phyloP scores from a whole-genome alignment of 2,113 vertebrate genomes.

The Syngnathus floridae region DNA sequence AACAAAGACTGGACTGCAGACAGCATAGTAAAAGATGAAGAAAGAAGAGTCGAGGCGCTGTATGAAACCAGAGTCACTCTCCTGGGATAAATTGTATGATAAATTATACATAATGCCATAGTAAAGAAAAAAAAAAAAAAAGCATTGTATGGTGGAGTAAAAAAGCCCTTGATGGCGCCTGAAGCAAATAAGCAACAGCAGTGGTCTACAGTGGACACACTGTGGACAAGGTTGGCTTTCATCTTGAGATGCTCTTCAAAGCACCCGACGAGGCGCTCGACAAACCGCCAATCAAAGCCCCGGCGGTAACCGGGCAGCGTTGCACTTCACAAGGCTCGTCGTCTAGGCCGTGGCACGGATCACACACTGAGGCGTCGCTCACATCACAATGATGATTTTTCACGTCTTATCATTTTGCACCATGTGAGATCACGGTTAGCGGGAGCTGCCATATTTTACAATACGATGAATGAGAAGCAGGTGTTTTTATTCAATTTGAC shows the following conservation, averaged over 20 bases:
- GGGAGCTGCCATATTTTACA: constrained; percentile 31
- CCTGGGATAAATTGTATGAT: constrained; percentile 52
- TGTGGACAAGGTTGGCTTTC: constrained; percentile 66
- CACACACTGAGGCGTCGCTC: constrained; percentile 47
- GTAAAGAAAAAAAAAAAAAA: constrained; percentile 37
- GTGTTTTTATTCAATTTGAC: constrained; percentile 33
- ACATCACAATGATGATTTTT: constrained; percentile 55
- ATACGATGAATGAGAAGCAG: constrained; percentile 43
- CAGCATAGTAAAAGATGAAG: constrained; percentile 33
- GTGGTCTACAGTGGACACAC: constrained; percentile 53
- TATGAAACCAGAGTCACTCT: constrained; percentile 47
- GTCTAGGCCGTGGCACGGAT: constrained; percentile 50
- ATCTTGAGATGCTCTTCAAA: constrained; percentile 65
- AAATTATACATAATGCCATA: constrained; percentile 66
- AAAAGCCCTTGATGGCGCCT: constrained; percentile 51
- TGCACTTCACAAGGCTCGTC: constrained; percentile 57
- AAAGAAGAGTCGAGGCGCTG: constrained; percentile 33
- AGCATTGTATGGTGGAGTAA: constrained; percentile 17
- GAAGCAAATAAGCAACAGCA: constrained; percentile 55
- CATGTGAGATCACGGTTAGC: constrained; percentile 27
- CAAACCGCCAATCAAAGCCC: constrained; percentile 72
- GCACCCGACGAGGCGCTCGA: constrained; percentile 48
- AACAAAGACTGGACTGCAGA: constrained; percentile 50
- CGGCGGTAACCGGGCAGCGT: constrained; percentile 58
- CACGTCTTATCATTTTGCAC: constrained; percentile 4